Evolutionary conservation across 1,140 invertebrate genomes (phyloP), one percentile per base, ranked within the genome.

Genomic region (Psix sp.): DNA sequence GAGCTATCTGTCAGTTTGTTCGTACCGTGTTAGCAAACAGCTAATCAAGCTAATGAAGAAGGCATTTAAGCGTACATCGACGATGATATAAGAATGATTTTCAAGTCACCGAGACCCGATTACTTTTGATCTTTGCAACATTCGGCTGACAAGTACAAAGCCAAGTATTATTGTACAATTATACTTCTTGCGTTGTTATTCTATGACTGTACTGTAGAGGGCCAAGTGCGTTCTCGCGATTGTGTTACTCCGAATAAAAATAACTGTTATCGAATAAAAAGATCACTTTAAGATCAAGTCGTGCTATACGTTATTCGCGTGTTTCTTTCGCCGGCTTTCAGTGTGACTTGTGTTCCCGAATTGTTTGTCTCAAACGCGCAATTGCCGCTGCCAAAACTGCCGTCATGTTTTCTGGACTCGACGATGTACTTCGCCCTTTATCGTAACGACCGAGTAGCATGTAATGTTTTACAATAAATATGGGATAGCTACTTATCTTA

Each of bases 381-480:
- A 45, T 42, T 31, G 49, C 67, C 26, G 56, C 56, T 62, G 66
- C 66, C 66, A 54, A 67, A 60, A 65, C 62, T 59, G 54, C 65
- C 63, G 63, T 52, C 51, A 65, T 63, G 31, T 57, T 57, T 71
- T 56, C 57, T 15, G 17, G 15, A 49, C 20, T 45, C 45, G 45
- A 68, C 29, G 14, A 74, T 65, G 72, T 56, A 68, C 72, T 74
- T 74, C 29, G 72, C 72, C 52, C 65, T 74, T 65, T 68, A 65
- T 60, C 14, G 72, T 54, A 54, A n/a, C 40, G 74, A 79, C 70
- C 62, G 66, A 62, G 74, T 82, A 81, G 80, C 66, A 72, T 74
- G 65, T 74, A 68, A 68, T 78, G 78, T 81, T 82, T 82, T 81
- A 80, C 80, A 82, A 80, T 82, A 80, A 74, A 57, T 54, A 80